Percentiles rank a stretch among this genome's conserved stretches.
Conservation (phyloP, 2,113 vertebrate species). For the Xyliphius kryptos region DNA sequence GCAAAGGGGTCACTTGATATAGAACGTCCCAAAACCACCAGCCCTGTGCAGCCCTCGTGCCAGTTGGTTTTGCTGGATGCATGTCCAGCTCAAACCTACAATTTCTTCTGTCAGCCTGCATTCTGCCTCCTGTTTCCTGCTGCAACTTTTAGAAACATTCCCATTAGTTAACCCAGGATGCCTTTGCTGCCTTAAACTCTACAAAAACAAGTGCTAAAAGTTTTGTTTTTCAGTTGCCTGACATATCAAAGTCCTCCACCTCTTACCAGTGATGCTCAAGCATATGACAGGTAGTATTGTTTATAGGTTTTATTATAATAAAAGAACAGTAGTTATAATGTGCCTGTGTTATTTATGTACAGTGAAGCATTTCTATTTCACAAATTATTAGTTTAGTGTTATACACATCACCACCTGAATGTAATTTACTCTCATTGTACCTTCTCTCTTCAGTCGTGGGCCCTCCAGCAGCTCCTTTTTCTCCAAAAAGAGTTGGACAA, state of each 20-base stretch:
- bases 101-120: slow-evolving; percentile 39
- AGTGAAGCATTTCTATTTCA: not conserved
- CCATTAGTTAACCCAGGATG: slow-evolving; percentile 41
- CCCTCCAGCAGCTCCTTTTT: slow-evolving; percentile 66
- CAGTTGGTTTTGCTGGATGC: slow-evolving; percentile 38
- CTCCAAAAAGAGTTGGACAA: slow-evolving; percentile 70
- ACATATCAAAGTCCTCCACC: not conserved
- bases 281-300: not conserved
- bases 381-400: too few relatives aligned
- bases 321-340: too few relatives aligned
- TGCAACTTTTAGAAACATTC: slow-evolving; percentile 43
- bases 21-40: slow-evolving; percentile 30
- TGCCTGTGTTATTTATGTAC: not conserved
- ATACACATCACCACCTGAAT: not conserved
- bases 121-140: slow-evolving; percentile 39
- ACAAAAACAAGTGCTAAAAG: slow-evolving; percentile 26
- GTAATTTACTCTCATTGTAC: slow-evolving; percentile 34
- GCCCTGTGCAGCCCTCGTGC: slow-evolving; percentile 29
- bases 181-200: slow-evolving; percentile 26
- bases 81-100: slow-evolving; percentile 40
- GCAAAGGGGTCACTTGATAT: slow-evolving; percentile 32
- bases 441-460: slow-evolving; percentile 66
- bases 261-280: not conserved
- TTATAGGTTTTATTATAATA: not conserved
- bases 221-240: slow-evolving; percentile 10